Base-by-base conservation (phyloP, 1,140 invertebrate species). In the Dinoponera quadriceps region DNA sequence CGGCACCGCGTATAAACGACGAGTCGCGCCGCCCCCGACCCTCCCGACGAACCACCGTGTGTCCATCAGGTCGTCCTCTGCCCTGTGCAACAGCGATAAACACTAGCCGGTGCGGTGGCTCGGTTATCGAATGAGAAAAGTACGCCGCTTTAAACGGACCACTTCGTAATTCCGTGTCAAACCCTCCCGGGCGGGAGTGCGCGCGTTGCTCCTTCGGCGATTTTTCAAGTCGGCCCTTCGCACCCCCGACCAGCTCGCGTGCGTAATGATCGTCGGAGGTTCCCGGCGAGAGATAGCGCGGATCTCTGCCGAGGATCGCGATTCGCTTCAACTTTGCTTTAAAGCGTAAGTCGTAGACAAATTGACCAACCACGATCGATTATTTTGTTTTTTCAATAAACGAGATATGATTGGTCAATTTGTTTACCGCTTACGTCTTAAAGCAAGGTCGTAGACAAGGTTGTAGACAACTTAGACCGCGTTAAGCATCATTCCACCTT, bases 1-100 rank as follows among this genome's bases (percentile, higher is more conserved):
- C 88, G 88, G 90, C 88, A 93, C 90, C 90, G 89, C 92, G 92
- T 90, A 93, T 93, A 92, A 93, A 93, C 91, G 92, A 90, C 88
- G 90, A 92, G 88, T 89, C 88, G 85, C 69, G 74, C 88, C 80
- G 71, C 63, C 29, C 60, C 65, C 29, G 54, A 27, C 25, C 48
- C 78, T 25, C 83, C 27, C 80, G 55, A 62, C 87, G 74, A 86
- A 82, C 86, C 74, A 55, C 86, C 84, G 84, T 78, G 83, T 82
- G 90, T 90, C 89, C 89, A 89, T 91, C 88, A 89, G 85, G 57
- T 71, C 65, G 71, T 75, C 7, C 69, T 33, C 49, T 60, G 65
- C 75, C 82, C 68, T 68, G 87, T 71, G 84, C 80, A 86, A 88
- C 88, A 86, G 69, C 84, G 88, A 89, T 88, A 89, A 89, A 89